A percentile compares a stretch with the other conserved stretches of the same genome.
Conservation (phyloP, 2,888 invertebrate genomes). For the Pandemis heparana region DNA sequence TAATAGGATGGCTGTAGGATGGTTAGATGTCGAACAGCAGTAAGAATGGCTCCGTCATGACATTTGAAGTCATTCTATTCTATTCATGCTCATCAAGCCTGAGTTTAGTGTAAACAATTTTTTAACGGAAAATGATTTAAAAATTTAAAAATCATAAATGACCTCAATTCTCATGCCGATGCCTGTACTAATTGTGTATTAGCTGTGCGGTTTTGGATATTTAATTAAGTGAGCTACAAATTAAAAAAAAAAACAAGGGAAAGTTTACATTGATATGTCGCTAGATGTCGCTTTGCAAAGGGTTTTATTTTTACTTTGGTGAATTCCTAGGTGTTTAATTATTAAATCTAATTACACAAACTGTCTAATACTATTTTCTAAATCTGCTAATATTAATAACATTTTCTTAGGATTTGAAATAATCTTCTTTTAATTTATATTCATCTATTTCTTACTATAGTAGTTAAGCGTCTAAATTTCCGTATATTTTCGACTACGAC, state of each 20-base stretch:
- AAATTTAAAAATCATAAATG: neutral
- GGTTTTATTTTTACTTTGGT: neutral
- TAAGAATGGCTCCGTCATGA: no score
- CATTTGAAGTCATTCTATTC: no score
- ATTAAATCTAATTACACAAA: no score
- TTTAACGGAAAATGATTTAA: no score
- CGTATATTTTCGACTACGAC: neutral
- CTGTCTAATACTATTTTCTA: no score
- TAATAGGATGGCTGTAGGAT: no score
- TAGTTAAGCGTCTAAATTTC: no score
- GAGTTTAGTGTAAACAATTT: neutral
- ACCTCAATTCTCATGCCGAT: neutral
- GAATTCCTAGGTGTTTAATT: neutral
- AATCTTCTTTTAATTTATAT: no score
- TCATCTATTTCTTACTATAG: no score
- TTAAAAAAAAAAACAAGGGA: neutral
- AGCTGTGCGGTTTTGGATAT: slow-evolving; percentile 1
- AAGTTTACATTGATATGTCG: neutral
- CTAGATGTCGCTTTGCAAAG: neutral
- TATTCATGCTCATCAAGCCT: neutral
- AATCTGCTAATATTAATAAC: no score
- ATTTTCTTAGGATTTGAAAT: no score
- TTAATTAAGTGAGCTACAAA: neutral
- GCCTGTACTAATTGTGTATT: neutral
- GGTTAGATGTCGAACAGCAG: no score